Evolutionary conservation across 2,113 vertebrate species (phyloP).

Genomic region (Gavialis gangeticus): DNA sequence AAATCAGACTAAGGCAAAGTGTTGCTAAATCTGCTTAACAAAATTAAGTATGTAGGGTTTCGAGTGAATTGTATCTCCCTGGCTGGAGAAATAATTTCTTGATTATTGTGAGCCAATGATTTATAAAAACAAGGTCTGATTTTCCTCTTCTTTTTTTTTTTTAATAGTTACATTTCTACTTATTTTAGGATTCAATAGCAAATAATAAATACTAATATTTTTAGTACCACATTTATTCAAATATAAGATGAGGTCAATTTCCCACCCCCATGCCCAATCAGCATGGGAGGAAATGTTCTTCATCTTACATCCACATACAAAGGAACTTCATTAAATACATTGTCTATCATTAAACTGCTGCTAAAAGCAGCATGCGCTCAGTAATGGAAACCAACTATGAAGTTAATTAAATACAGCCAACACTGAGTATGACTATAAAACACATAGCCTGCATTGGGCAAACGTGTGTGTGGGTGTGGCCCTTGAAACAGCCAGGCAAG

Average conservation of each 20-base stretch:
- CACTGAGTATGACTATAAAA: no score
- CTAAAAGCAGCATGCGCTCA: no score
- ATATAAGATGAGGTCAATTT: background rate
- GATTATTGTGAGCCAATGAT: background rate
- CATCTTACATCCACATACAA: no score
- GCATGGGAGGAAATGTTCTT: no score
- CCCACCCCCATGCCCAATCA: background rate
- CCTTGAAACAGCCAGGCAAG: no score
- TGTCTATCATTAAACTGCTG: no score
- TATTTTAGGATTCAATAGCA: background rate
- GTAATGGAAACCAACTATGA: no score
- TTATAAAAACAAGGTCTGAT: slow-evolving; percentile 4
- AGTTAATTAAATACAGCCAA: no score
- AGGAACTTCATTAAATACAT: no score
- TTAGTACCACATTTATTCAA: background rate
- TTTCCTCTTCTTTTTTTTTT: background rate
- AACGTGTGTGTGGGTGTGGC: no score
- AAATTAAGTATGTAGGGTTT: slow-evolving; percentile 70
- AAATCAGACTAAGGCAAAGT: slow-evolving; percentile 6
- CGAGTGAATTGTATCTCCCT: background rate
- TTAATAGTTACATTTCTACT: background rate
- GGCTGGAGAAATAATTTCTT: background rate
- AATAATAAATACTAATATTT: slow-evolving; percentile 19
- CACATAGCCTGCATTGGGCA: no score
- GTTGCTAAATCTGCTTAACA: background rate